Evolutionary conservation across 23 tunicate genomes (phyloP).

Genomic region (Ascidia mentula): DNA sequence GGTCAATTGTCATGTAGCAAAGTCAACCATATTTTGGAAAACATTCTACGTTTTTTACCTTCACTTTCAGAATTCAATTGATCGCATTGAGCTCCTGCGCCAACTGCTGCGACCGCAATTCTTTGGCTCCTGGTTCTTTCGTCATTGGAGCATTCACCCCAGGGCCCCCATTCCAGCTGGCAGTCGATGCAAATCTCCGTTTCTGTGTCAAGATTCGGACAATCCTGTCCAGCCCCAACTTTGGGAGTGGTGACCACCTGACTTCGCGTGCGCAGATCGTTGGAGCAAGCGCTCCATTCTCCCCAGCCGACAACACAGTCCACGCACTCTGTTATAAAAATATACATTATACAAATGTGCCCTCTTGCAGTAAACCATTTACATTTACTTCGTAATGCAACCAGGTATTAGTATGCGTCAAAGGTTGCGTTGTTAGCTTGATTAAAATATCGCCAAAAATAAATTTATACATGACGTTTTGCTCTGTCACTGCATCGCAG

Average conservation of each 20-base stretch:
- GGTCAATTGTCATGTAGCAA: too few relatives aligned
- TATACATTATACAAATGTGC: too few relatives aligned
- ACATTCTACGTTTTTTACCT: not conserved
- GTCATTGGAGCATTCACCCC: slow-evolving; percentile 46
- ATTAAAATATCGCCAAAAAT: too few relatives aligned
- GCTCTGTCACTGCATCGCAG: too few relatives aligned
- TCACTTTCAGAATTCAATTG: slow-evolving; percentile 19
- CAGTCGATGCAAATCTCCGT: slow-evolving; percentile 47
- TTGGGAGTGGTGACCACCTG: slow-evolving; percentile 14
- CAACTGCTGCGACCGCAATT: slow-evolving; percentile 16
- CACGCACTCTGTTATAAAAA: slow-evolving; percentile 52
- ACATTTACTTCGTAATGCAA: too few relatives aligned
- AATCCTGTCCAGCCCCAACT: slow-evolving; percentile 49
- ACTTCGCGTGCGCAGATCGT: slow-evolving; percentile 20
- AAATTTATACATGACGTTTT: too few relatives aligned
- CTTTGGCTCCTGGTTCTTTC: not conserved
- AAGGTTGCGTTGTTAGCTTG: too few relatives aligned
- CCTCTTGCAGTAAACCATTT: too few relatives aligned
- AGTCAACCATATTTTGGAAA: too few relatives aligned
- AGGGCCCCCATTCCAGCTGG: slow-evolving; percentile 33
- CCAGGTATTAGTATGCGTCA: too few relatives aligned
- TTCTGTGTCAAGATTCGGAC: slow-evolving; percentile 30
- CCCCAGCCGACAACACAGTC: slow-evolving; percentile 61
- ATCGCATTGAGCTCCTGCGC: slow-evolving; percentile 57
- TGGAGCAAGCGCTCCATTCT: slow-evolving; percentile 42